Evolutionary conservation across 2,888 invertebrate genomes (phyloP), one percentile per base, ranked within the genome.

Genomic region (Tromatobia lineatoria): DNA sequence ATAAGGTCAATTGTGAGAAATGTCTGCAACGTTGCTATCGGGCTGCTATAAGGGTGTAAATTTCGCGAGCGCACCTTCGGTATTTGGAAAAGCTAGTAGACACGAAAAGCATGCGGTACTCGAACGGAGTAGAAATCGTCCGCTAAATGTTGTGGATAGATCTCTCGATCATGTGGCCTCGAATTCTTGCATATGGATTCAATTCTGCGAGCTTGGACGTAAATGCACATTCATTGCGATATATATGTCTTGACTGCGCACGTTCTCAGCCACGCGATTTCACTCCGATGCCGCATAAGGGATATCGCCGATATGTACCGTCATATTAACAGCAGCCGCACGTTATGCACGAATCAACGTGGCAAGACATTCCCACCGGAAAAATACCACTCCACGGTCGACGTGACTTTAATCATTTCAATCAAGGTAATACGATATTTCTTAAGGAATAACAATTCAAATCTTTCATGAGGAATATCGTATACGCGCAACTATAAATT

Each of bases 101-200:
- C n/a, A 57, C n/a, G 64, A 66, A 23, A 20, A n/a, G 10, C 18
- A 25, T 34, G 45, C 38, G 47, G 52, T 20, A 20, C 10, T 80
- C 82, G 83, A 83, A 82, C 82, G 86, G 88, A 89, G 88, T 88
- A 87, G 89, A 89, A 88, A 90, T 91, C 88, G 86, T 90, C 87
- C 88, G 54, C 67, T 20, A 78, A 59, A 80, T 74, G 73, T 47
- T 47, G 74, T 50, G 52, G 71, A 76, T 66, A 52, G 76, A 70
- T 52, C 71, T 61, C 29, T 85, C 87, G 87, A 82, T 88, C 89
- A 89, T 89, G 88, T 89, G 89, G 87, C 87, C 87, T 78, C 70
- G 84, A 87, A 90, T 89, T 90, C 90, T 88, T 79, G 73, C 20
- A 86, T 88, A 87, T 89, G 85, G 90, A 90, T 89, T 90, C 88